phyloP scores from a whole-genome alignment of 2,888 invertebrate species.

The Calameuta idolon region DNA sequence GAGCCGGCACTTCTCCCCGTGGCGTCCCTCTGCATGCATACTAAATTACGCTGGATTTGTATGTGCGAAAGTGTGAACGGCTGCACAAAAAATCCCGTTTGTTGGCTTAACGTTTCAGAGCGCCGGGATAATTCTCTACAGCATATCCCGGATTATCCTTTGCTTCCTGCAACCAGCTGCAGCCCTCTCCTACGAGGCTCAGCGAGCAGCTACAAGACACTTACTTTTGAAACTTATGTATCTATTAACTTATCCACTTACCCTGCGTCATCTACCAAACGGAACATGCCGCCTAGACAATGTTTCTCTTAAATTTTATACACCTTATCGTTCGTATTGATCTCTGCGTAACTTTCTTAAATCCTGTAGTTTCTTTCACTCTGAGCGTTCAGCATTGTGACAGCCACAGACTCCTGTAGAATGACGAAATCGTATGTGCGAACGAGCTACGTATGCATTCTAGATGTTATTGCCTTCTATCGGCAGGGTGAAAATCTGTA shows the following conservation, averaged over 20 bases:
- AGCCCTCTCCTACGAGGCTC: neutral
- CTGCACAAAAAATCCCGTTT: constrained; percentile 13
- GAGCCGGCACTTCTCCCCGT: constrained; percentile 5
- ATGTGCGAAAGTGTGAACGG: constrained; percentile 24
- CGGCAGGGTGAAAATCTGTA: constrained; percentile 18
- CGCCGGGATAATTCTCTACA: constrained; percentile 19
- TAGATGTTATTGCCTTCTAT: constrained; percentile 21
- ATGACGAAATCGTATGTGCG: neutral
- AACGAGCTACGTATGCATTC: constrained; percentile 6
- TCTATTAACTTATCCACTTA: neutral
- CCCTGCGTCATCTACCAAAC: neutral
- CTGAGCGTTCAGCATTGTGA: neutral
- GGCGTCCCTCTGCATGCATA: constrained; percentile 4
- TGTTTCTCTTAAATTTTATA: neutral
- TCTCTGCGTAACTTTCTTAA: neutral
- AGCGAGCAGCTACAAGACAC: neutral
- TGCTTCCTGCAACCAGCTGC: neutral
- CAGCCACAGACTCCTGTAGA: neutral
- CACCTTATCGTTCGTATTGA: neutral
- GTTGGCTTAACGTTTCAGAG: constrained; percentile 15
- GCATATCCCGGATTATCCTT: constrained; percentile 10
- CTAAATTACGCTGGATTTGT: constrained; percentile 30
- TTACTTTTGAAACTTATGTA: neutral
- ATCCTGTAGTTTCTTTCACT: neutral
- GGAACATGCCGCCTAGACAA: neutral